These are phyloP conservation scores for Phyllotreta cruciferae DNA, from an alignment of 2,888 invertebrate species.

Conservation along the genomic window DNA sequence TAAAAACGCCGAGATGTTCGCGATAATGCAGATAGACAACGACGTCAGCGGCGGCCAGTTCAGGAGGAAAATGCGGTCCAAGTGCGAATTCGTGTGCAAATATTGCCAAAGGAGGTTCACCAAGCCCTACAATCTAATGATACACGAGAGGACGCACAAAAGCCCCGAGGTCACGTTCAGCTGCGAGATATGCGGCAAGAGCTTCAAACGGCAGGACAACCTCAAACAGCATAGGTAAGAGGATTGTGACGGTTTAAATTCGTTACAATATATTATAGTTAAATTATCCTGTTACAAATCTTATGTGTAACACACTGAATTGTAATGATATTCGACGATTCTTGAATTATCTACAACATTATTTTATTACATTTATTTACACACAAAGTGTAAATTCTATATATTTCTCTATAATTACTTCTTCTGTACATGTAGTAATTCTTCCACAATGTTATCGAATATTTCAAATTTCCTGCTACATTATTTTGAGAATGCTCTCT, in stretches of 20 bases:
- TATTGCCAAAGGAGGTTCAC: slow-evolving; percentile 98
- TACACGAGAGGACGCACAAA: slow-evolving; percentile 98
- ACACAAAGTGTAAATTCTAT: too few relatives aligned
- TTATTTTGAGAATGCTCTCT: too few relatives aligned
- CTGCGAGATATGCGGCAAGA: slow-evolving; percentile 97
- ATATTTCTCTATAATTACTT: too few relatives aligned
- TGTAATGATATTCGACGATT: too few relatives aligned
- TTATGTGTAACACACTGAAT: not conserved
- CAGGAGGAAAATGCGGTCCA: slow-evolving; percentile 87
- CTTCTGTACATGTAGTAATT: too few relatives aligned
- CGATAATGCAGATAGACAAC: slow-evolving; percentile 88
- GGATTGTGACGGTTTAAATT: not conserved
- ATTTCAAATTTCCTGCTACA: too few relatives aligned
- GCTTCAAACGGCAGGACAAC: slow-evolving; percentile 97
- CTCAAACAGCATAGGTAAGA: slow-evolving; percentile 89
- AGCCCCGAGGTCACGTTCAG: slow-evolving; percentile 95
- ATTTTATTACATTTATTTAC: too few relatives aligned
- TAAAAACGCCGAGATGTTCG: slow-evolving; percentile 74
- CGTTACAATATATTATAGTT: not conserved
- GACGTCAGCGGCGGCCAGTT: slow-evolving; percentile 86
- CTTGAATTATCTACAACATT: too few relatives aligned
- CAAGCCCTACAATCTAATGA: slow-evolving; percentile 97
- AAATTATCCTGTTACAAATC: not conserved
- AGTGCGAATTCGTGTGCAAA: slow-evolving; percentile 98
- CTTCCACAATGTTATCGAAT: too few relatives aligned